phyloP scores from a whole-genome alignment of 2,113 vertebrate species.

The Cynocephalus volans region DNA sequence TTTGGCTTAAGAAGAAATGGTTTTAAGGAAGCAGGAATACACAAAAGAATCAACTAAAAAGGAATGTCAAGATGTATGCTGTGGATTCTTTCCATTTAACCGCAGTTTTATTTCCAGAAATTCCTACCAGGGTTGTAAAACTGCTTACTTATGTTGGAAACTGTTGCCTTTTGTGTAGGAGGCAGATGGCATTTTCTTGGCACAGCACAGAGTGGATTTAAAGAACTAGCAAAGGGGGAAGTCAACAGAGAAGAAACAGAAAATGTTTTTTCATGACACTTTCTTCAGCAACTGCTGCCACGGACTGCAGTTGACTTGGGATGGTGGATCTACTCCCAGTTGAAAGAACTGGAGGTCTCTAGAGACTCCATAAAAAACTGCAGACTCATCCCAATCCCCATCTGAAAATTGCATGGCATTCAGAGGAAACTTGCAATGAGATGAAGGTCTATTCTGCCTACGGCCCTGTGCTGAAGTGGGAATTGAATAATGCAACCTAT shows the following conservation, averaged over 20 bases:
- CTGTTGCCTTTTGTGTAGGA: conserved; percentile 55
- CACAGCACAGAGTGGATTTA: conserved; percentile 56
- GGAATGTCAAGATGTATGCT: conserved; percentile 31
- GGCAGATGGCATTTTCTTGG: conserved; percentile 80
- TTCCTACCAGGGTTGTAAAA: conserved; percentile 55
- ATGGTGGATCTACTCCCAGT: background rate
- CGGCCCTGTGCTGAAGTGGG: background rate
- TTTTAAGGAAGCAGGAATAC: conserved; percentile 3
- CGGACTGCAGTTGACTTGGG: background rate
- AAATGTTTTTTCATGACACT: conserved; percentile 33
- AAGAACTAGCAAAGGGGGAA: conserved; percentile 53
- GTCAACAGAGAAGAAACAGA: background rate
- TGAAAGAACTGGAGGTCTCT: background rate
- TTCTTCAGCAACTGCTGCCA: conserved; percentile 29
- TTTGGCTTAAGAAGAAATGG: background rate
- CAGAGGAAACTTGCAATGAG: background rate
- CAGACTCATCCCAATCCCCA: no score
- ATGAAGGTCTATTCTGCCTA: background rate
- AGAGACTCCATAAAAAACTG: background rate
- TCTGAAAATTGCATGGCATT: background rate
- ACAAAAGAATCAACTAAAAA: conserved; percentile 6
- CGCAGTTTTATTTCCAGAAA: conserved; percentile 61
- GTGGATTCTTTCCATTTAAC: conserved; percentile 30
- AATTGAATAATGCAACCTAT: background rate
- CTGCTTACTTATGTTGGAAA: conserved; percentile 64